Percentiles rank a stretch among this genome's conserved stretches.
Conservation (phyloP, 64 coral and sea anemone species). For the Actinia equina region DNA sequence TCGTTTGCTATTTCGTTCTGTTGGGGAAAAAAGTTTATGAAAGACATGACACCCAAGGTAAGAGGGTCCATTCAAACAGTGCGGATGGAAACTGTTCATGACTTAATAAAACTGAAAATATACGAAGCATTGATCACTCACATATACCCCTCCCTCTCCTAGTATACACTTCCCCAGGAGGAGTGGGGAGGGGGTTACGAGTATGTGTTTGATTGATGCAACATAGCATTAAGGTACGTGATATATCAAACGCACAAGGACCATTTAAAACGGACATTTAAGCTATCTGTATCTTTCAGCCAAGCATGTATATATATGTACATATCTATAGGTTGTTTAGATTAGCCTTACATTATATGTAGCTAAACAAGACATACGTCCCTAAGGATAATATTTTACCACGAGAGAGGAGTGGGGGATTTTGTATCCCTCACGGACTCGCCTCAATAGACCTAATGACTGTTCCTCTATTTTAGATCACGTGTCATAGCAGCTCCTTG, state of each 20-base stretch:
- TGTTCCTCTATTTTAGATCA: too few relatives aligned
- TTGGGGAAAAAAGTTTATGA: too few relatives aligned
- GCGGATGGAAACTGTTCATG: background rate
- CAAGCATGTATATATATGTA: background rate
- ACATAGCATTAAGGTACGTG: background rate
- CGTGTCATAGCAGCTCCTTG: too few relatives aligned
- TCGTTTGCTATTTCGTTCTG: too few relatives aligned
- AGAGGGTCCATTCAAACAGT: background rate
- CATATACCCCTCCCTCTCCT: constrained; percentile 6
- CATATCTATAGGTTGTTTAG: background rate
- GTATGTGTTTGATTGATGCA: background rate
- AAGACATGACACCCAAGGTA: too few relatives aligned
- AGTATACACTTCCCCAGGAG: background rate
- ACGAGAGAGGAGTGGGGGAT: background rate
- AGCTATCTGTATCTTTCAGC: background rate
- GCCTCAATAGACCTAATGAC: background rate
- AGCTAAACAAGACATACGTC: background rate
- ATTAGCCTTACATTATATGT: too few relatives aligned
- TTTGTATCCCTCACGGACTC: background rate
- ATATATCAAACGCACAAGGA: background rate
- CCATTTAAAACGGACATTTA: background rate
- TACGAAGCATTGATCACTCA: background rate
- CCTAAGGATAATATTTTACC: background rate
- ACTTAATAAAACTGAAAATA: background rate
- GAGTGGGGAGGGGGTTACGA: background rate